Evolutionary conservation across 1,140 invertebrate genomes (phyloP).

Genomic region (Drosophila bifasciata): DNA sequence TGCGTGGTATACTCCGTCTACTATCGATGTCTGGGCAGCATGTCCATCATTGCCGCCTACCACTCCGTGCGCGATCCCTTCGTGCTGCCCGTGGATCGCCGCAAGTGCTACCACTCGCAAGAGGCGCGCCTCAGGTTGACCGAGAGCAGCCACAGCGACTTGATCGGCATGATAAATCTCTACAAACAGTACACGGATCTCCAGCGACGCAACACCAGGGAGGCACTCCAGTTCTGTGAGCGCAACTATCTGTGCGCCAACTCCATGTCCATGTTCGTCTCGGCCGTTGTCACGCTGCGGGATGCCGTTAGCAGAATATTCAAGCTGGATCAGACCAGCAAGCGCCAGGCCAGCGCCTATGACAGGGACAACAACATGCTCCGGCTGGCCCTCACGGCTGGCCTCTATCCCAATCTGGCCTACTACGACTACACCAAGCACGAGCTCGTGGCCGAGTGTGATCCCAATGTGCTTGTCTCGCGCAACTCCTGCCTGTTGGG

Average conservation of each 20-base stretch:
- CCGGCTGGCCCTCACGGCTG: constrained; percentile 93
- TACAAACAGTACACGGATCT: constrained; percentile 39
- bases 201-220: neutral
- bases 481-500: constrained; percentile 37
- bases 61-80: constrained; percentile 95
- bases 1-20: constrained; percentile 95
- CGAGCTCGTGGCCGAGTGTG: constrained; percentile 30
- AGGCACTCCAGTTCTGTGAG: constrained; percentile 38
- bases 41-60: constrained; percentile 95
- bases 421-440: constrained; percentile 28
- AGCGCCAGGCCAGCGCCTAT: neutral
- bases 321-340: neutral
- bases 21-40: constrained; percentile 96
- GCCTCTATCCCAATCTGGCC: constrained; percentile 94
- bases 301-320: constrained; percentile 48
- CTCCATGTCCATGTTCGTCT: constrained; percentile 67
- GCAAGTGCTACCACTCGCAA: constrained; percentile 87
- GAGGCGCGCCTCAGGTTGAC: constrained; percentile 83
- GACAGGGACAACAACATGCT: constrained; percentile 93
- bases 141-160: constrained; percentile 92
- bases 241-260: constrained; percentile 44
- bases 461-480: constrained; percentile 35
- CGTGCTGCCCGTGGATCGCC: constrained; percentile 86
- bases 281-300: constrained; percentile 53
- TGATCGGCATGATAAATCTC: constrained; percentile 90